A percentile compares a stretch with the other conserved stretches of the same genome.
phyloP scores from a whole-genome alignment of 64 coral and sea anemone species.

The Porites lutea region DNA sequence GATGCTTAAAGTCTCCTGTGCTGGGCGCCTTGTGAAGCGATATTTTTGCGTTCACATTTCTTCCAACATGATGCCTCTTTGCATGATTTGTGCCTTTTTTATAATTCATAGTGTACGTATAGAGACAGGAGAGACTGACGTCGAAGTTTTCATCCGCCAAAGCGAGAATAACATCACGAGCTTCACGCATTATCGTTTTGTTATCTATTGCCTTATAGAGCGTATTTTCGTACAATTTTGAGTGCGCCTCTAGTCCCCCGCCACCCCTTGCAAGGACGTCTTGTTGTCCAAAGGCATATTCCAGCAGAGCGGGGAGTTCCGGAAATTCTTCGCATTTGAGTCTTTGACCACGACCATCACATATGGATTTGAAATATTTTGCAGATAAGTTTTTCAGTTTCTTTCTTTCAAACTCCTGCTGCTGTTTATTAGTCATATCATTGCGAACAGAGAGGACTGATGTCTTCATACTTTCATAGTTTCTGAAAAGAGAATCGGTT shows the following conservation, averaged over 20 bases:
- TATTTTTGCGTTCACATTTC: constrained; percentile 42
- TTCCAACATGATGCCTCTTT: constrained; percentile 52
- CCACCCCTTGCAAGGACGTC: constrained; percentile 61
- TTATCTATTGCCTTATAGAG: constrained; percentile 68
- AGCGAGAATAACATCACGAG: constrained; percentile 6
- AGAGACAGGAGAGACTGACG: constrained; percentile 60
- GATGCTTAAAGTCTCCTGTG: background rate
- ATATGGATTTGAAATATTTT: background rate
- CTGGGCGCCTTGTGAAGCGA: constrained; percentile 62
- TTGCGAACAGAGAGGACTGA: background rate
- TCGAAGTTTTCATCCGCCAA: background rate
- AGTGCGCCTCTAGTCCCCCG: constrained; percentile 45
- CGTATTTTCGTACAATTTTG: constrained; percentile 26
- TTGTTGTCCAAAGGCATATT: constrained; percentile 1
- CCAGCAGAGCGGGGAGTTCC: constrained; percentile 46
- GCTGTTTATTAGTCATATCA: background rate
- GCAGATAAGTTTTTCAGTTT: background rate
- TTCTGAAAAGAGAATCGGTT: background rate
- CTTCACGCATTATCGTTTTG: constrained; percentile 62
- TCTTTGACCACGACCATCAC: constrained; percentile 36
- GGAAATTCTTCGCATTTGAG: constrained; percentile 78
- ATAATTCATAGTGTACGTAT: constrained; percentile 69
- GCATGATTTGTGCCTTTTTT: constrained; percentile 65
- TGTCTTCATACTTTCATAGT: background rate
- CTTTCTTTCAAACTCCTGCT: background rate